Conservation (phyloP, 1,140 invertebrate species). For the Drosophila kurseongensis region DNA sequence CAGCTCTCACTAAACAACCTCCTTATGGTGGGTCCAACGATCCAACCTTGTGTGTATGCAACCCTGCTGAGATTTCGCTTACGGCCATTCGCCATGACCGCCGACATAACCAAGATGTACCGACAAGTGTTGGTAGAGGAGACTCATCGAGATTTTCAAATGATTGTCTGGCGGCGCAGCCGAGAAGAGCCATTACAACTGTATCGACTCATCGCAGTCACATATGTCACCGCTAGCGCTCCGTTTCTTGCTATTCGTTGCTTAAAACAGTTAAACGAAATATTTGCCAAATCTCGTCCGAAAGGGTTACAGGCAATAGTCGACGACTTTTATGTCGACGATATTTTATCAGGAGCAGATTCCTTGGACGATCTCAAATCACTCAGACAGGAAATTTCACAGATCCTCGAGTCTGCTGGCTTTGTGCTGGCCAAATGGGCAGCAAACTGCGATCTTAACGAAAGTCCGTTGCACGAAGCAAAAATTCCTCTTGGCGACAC, state of each 20-base stretch:
- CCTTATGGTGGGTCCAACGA: too few species aligned
- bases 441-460: slow-evolving; percentile 9
- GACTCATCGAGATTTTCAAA: too few species aligned
- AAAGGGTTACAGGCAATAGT: too few species aligned
- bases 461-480: background rate
- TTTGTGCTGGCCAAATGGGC: slow-evolving; percentile 9
- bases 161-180: too few species aligned
- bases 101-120: too few species aligned
- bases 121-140: too few species aligned
- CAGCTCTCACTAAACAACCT: slow-evolving; percentile 2
- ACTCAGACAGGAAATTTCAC: too few species aligned
- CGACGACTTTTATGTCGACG: background rate
- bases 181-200: too few species aligned
- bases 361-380: too few species aligned
- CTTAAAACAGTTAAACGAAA: too few species aligned
- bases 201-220: background rate
- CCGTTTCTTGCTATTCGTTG: too few species aligned
- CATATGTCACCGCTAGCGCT: background rate
- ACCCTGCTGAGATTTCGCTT: background rate
- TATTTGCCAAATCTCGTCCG: background rate
- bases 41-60: background rate
- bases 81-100: background rate
- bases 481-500: background rate
- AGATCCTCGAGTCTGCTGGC: too few species aligned
- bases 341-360: background rate